These are phyloP conservation scores for Calidris pugnax DNA, from an alignment of 2,113 vertebrate species.

Conservation along the genomic window DNA sequence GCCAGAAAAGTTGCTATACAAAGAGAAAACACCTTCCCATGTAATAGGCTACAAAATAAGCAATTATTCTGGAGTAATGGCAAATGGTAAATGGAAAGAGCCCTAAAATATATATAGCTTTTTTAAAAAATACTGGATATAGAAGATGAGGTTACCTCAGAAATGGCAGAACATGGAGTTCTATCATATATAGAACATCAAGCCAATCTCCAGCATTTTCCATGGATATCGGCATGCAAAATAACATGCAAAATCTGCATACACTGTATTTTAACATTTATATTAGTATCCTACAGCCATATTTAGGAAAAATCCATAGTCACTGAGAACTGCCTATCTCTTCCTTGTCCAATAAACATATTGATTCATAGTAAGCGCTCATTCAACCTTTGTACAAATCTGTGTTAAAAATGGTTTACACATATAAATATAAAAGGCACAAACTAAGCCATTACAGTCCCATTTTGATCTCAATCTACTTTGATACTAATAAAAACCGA, in stretches of 20 bases:
- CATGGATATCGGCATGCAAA: not conserved
- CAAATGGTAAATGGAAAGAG: not conserved
- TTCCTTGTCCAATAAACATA: not conserved
- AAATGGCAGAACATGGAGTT: not conserved
- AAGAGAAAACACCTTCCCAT: not conserved
- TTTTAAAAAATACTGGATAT: not conserved
- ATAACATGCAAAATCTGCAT: not conserved
- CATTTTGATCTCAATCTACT: not conserved
- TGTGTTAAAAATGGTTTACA: not conserved
- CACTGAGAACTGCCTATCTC: not conserved
- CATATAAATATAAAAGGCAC: not conserved
- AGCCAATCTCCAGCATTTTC: not conserved
- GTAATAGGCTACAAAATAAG: not conserved
- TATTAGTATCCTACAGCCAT: not conserved
- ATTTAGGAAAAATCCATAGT: not conserved
- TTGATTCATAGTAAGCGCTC: not conserved
- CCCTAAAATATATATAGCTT: not conserved
- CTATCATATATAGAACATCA: not conserved
- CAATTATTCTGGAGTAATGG: not conserved
- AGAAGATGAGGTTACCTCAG: not conserved
- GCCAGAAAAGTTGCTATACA: not conserved
- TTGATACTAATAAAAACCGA: not conserved
- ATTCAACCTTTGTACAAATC: not conserved
- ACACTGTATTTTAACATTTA: not conserved
- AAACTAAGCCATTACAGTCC: not conserved